Conservation (phyloP, 2,888 invertebrate genomes). For the Herminia tarsipennalis region DNA sequence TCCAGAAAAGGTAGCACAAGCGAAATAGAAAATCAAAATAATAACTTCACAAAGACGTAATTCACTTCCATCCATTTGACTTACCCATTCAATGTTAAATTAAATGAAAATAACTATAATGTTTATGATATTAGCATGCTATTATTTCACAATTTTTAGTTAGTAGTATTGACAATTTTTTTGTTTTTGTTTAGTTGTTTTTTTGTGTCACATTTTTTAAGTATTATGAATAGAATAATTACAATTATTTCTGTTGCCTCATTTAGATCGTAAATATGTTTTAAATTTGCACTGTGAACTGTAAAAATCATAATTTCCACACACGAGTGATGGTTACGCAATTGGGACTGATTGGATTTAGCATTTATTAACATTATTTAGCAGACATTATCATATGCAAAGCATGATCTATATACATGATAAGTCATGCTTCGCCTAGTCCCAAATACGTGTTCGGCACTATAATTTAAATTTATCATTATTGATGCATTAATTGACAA, state of each 20-base stretch:
- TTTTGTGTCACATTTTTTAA: neutral
- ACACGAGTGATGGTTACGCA: constrained; percentile 7
- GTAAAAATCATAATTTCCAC: constrained; percentile 1
- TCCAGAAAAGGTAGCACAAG: constrained; percentile 76
- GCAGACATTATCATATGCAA: constrained; percentile 18
- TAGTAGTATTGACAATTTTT: neutral
- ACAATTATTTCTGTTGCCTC: neutral
- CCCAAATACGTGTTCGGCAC: constrained; percentile 9
- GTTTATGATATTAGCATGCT: constrained; percentile 40
- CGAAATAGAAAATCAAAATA: constrained; percentile 10
- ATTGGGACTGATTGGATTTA: constrained; percentile 34
- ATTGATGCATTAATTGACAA: too few species aligned
- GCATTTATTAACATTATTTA: constrained; percentile 24
- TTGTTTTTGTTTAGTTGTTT: neutral
- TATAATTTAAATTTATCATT: constrained; percentile 1
- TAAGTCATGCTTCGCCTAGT: constrained; percentile 15
- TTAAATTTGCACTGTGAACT: constrained; percentile 2
- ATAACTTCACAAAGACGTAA: constrained; percentile 47
- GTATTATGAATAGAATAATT: too few species aligned
- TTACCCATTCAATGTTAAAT: constrained; percentile 37
- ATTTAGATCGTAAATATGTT: neutral
- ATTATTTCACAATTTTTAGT: constrained; percentile 46
- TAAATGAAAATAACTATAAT: constrained; percentile 36
- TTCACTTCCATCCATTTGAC: constrained; percentile 59
- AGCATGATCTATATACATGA: constrained; percentile 23